Base-by-base conservation (phyloP, 35 echinoderm and acorn worm species). In the Lytechinus variegatus region DNA sequence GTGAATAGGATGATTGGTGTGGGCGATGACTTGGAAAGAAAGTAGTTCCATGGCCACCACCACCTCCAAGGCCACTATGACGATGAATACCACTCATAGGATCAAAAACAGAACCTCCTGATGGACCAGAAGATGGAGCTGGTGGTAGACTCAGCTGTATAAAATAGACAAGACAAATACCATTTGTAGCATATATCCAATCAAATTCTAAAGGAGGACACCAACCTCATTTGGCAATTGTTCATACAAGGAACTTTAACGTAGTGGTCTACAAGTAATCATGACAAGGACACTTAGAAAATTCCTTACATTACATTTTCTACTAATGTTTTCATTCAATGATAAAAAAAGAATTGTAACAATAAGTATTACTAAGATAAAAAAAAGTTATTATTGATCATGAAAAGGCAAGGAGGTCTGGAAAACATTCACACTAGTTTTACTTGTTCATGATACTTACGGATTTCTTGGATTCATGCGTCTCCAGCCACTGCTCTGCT, bases 121-220 rank as follows among this genome's bases (percentile, higher is more conserved):
- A 96, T 57, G 94, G 96, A 44, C 96, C 96, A 91, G 96, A 96
- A 9, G 96, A 91, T 10, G 96, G 96, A 3, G 92, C 92, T 54
- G 92, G 92, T 55, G 92, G 53, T 27, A 12, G 54, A 9, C 53
- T 54, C 53, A 93, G 54, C 88, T 90, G 52, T 54, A 90, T 12
- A 90, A 14, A 52, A 88, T 54, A 90, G 87, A 8, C 33, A 52
- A 90, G n/a, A 89, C 6, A 79, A 79, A 79, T 79, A 79, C n/a
- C 3, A 7, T 79, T 79, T 24, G n/a, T 79, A 79, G 21, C 16
- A 79, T 79, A 79, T n/a, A 79, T 4, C 21, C 66, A 79, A 24
- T 79, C 19, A 24, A 24, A 6, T 16, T 79, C 8, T 4, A 79
- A 79, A 16, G 7, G 56, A 58, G 5, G 56, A 58, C 13, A 58